Conservation (phyloP, 1,140 invertebrate genomes). For the Zaprionus inermis region DNA sequence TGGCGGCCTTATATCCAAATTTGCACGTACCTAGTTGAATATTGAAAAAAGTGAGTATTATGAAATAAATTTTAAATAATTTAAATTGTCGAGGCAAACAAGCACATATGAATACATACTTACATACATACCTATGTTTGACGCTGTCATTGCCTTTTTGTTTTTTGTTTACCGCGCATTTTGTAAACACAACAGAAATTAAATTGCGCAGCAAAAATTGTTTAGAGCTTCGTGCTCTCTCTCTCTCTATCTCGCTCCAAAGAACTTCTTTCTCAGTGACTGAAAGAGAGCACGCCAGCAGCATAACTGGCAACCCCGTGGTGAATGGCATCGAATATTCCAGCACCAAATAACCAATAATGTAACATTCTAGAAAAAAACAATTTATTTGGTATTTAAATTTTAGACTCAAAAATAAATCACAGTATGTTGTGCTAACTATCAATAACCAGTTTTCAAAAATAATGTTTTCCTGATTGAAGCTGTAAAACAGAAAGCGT, state of each 20-base stretch:
- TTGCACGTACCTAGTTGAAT: slow-evolving; percentile 7
- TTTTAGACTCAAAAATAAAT: neutral
- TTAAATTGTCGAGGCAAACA: slow-evolving; percentile 56
- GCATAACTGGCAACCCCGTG: slow-evolving; percentile 15
- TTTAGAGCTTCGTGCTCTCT: slow-evolving; percentile 28
- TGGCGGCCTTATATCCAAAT: slow-evolving; percentile 46
- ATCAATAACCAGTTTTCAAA: neutral
- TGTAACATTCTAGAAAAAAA: neutral
- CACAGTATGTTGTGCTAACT: neutral
- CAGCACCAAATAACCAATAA: neutral
- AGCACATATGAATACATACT: neutral
- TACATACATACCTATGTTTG: slow-evolving; percentile 55
- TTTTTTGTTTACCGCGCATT: slow-evolving; percentile 79
- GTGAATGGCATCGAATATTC: slow-evolving; percentile 36
- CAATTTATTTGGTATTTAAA: neutral
- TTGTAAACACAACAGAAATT: slow-evolving; percentile 77
- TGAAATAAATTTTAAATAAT: slow-evolving; percentile 61
- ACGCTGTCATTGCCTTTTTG: slow-evolving; percentile 47
- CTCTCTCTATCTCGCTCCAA: slow-evolving; percentile 11
- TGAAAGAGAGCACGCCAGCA: neutral
- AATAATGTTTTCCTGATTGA: neutral
- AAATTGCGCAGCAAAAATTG: slow-evolving; percentile 76
- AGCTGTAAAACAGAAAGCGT: slow-evolving; percentile 1
- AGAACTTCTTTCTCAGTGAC: slow-evolving; percentile 24
- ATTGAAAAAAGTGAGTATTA: slow-evolving; percentile 50